Evolutionary conservation across 2,797 vertebrate species (phyloP).

Genomic region (Gymnoscopelus braueri): DNA sequence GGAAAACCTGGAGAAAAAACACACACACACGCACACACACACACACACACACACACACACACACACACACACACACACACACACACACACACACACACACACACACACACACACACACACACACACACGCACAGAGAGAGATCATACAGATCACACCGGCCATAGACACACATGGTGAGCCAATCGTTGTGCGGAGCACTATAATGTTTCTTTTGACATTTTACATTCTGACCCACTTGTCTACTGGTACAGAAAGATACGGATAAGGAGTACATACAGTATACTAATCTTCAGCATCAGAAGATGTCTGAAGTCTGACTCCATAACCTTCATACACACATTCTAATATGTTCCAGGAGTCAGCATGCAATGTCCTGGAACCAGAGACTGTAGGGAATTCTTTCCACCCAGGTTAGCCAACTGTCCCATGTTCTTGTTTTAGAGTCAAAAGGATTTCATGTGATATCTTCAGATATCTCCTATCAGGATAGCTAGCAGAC

Average conservation of each 20-base stretch:
- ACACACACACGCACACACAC: slow-evolving; percentile 4
- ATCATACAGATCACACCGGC: neutral
- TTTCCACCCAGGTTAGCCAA: neutral
- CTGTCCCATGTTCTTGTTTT: neutral
- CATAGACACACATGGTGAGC: too few species aligned
- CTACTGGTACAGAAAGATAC: slow-evolving; percentile 14
- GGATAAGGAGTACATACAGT: neutral
- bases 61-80: slow-evolving; percentile 3
- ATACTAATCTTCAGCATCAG: neutral
- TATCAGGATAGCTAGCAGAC: neutral
- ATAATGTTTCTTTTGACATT: too few species aligned
- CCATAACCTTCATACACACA: neutral
- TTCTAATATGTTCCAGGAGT: neutral
- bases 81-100: too few species aligned
- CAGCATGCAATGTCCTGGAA: neutral
- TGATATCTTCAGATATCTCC: neutral
- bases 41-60: slow-evolving; percentile 14
- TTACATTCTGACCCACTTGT: slow-evolving; percentile 5
- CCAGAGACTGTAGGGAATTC: too few species aligned
- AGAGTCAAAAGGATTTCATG: neutral
- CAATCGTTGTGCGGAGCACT: too few species aligned
- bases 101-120: neutral
- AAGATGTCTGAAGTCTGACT: neutral
- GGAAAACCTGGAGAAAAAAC: neutral
- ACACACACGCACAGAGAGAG: neutral